Evolutionary conservation across 2,113 vertebrate genomes (phyloP).

Genomic region (Tor tambroides): DNA sequence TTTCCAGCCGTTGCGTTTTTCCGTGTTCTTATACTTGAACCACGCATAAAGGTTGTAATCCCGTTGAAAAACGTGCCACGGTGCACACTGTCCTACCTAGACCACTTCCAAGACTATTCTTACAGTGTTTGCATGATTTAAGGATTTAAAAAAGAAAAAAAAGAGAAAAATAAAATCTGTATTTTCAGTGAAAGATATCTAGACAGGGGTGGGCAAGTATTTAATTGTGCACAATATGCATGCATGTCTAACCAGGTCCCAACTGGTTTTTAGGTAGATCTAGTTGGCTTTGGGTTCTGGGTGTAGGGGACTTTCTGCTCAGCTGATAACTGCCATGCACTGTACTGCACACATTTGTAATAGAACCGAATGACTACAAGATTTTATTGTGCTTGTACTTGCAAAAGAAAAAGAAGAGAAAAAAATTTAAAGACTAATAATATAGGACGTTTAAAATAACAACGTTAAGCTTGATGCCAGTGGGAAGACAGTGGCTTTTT

Average conservation of each 20-base stretch:
- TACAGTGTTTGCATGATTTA: constrained; percentile 82
- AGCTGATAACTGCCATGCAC: constrained; percentile 99
- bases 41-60: constrained; percentile 75
- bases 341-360: constrained; percentile 88
- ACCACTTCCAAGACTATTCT: constrained; percentile 77
- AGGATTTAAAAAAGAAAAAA: constrained; percentile 55
- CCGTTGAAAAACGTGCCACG: constrained; percentile 67
- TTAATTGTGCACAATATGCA: constrained; percentile 93
- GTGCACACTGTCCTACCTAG: constrained; percentile 78
- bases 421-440: constrained; percentile 32
- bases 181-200: constrained; percentile 74
- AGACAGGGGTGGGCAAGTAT: constrained; percentile 81
- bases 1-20: constrained; percentile 63
- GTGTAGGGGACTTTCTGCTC: constrained; percentile 87
- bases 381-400: constrained; percentile 79
- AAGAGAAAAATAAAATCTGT: constrained; percentile 66
- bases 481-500: constrained; percentile 31
- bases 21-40: constrained; percentile 75
- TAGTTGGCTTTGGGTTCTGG: constrained; percentile 86
- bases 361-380: constrained; percentile 83
- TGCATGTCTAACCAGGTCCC: constrained; percentile 87
- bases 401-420: constrained; percentile 33
- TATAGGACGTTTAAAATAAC: neutral
- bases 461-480: constrained; percentile 23
- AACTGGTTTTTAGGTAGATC: constrained; percentile 83